These are phyloP conservation scores for Philereme transversata DNA, from an alignment of 2,888 invertebrate genomes.

Conservation along the genomic window DNA sequence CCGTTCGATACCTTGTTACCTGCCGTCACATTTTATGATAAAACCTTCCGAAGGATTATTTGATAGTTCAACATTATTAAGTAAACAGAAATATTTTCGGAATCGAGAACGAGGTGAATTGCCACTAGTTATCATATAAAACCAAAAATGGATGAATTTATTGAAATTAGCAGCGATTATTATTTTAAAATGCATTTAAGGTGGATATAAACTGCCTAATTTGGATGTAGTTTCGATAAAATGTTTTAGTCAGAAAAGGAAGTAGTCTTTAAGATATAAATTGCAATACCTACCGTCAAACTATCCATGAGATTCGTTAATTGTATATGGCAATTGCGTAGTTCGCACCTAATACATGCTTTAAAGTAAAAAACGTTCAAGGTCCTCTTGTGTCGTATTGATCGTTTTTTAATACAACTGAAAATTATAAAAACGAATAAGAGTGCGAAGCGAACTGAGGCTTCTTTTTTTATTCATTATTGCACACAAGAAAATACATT, in stretches of 20 bases:
- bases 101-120: slow-evolving; percentile 39
- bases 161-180: slow-evolving; percentile 30
- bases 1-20: slow-evolving; percentile 46
- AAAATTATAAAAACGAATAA: too few species aligned
- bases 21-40: slow-evolving; percentile 5
- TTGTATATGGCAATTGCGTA: too few species aligned
- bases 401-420: too few species aligned
- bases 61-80: slow-evolving; percentile 10
- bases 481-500: too few species aligned
- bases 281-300: not conserved
- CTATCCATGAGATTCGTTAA: too few species aligned
- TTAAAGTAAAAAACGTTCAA: too few species aligned
- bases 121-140: slow-evolving; percentile 20
- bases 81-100: slow-evolving; percentile 21
- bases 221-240: slow-evolving; percentile 25
- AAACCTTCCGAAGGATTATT: not conserved
- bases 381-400: too few species aligned
- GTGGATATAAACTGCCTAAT: slow-evolving; percentile 25
- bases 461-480: too few species aligned
- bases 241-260: slow-evolving; percentile 24
- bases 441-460: too few species aligned
- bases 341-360: too few species aligned
- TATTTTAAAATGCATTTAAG: slow-evolving; percentile 30
- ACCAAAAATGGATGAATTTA: slow-evolving; percentile 38
- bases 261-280: slow-evolving; percentile 4